Evolutionary conservation across 2,888 invertebrate species (phyloP), one percentile per base, ranked within the genome.

Genomic region (Dendrolimus houi): DNA sequence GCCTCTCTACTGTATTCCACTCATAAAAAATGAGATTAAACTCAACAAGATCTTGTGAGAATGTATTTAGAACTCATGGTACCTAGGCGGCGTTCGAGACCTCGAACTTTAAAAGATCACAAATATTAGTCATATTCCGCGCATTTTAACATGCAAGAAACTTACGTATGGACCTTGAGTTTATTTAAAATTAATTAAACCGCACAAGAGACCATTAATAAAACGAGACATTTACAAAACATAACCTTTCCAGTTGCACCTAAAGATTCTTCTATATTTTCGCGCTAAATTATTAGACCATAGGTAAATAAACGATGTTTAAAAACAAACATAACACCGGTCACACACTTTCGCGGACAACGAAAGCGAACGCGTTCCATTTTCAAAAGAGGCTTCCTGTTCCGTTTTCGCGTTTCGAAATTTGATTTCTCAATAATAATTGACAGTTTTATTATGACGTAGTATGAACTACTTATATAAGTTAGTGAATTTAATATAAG

Each of bases 351-450:
- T 79, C 74, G 77, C 78, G 70, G 68, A 63, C 64, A 68, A 72
- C 65, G 65, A 74, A 72, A 73, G 67, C 66, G 69, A 74, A 71
- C 62, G 70, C 66, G 70, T 71, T 68, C 72, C 70, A 72, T 74
- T 77, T 78, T 65, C 67, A 71, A 76, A 70, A 63, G 54, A 56
- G 64, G 66, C 68, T 77, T 79, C 74, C 73, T 70, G 71, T 74
- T 74, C 68, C 65, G 65, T 74, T 71, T 70, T 62, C 64, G 59
- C 58, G 60, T 67, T 71, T 71, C 63, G 66, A 72, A 73, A 73
- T 65, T 65, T 62, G 29, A 29, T 29, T 29, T 29, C 29, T 29
- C 29, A 29, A 29, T 29, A 29, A 29, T 29, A 29, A 29, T 3
- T 29, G 29, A 29, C 29, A 29, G 29, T 29, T 29, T 29, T 29